These are phyloP conservation scores for Deilephila porcellus DNA, from an alignment of 2,888 invertebrate genomes.

Conservation along the genomic window DNA sequence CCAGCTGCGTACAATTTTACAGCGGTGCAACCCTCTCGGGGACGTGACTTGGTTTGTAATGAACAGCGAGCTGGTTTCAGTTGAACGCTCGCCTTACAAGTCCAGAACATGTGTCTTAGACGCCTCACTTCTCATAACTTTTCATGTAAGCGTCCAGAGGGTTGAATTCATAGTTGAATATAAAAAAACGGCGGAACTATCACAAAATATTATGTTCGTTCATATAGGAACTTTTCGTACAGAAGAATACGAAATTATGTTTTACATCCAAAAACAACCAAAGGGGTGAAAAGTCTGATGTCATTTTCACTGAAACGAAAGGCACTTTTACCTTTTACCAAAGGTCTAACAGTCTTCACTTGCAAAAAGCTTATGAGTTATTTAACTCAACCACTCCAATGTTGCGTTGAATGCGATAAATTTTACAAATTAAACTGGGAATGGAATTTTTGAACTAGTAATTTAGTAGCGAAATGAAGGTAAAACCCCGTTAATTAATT, in stretches of 20 bases:
- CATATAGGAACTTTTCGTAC: too few relatives aligned
- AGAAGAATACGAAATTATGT: too few relatives aligned
- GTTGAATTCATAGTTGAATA: not conserved
- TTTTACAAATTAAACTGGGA: not conserved
- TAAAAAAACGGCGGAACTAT: not conserved
- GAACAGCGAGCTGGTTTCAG: constrained; percentile 31
- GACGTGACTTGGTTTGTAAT: constrained; percentile 68
- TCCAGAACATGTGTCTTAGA: constrained; percentile 30
- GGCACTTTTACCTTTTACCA: too few relatives aligned
- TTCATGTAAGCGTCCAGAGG: constrained; percentile 11
- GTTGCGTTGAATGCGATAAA: not conserved
- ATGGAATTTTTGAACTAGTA: not conserved
- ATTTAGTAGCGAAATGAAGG: not conserved
- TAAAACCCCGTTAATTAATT: constrained; percentile 3
- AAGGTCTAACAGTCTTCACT: not conserved
- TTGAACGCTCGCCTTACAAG: constrained; percentile 27
- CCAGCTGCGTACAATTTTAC: constrained; percentile 74
- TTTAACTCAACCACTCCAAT: too few relatives aligned
- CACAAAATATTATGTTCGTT: too few relatives aligned
- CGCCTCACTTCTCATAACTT: constrained; percentile 38
- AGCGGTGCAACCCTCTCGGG: constrained; percentile 54
- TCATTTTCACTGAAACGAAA: too few relatives aligned
- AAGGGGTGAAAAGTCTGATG: too few relatives aligned
- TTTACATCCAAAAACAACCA: too few relatives aligned
- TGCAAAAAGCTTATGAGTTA: not conserved